A percentile compares a stretch with the other conserved stretches of the same genome.
These are phyloP conservation scores for Onychomys torridus DNA, from an alignment of 2,797 vertebrate genomes.

Conservation along the genomic window DNA sequence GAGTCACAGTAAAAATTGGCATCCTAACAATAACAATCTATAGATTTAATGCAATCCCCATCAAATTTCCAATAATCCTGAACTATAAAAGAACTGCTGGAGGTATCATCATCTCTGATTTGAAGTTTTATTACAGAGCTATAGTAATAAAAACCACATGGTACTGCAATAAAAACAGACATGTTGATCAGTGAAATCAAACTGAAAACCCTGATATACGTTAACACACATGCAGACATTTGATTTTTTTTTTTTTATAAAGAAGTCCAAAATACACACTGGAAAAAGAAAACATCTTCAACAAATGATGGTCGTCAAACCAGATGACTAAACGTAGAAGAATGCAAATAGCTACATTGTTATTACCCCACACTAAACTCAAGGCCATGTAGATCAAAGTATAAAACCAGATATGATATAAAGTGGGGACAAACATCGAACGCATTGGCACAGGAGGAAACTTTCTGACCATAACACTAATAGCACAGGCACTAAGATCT, in stretches of 20 bases:
- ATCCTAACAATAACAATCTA: no score
- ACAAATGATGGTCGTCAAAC: background rate
- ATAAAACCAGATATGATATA: background rate
- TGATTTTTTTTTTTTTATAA: background rate
- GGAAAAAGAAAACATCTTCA: background rate
- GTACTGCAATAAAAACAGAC: background rate
- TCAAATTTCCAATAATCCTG: background rate
- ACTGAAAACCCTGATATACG: background rate
- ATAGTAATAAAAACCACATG: background rate
- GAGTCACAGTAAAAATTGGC: background rate
- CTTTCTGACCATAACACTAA: background rate
- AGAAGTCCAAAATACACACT: background rate
- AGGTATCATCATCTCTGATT: background rate
- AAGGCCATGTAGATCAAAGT: background rate
- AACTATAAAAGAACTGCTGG: background rate
- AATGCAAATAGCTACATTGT: background rate
- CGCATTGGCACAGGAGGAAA: background rate
- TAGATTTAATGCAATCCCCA: background rate
- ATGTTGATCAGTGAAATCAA: background rate
- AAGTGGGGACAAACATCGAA: background rate
- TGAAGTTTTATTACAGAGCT: background rate
- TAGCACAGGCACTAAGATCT: background rate
- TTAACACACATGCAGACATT: background rate
- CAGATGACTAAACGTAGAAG: background rate
- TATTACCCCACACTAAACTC: background rate